phyloP scores from a whole-genome alignment of 23 tunicate species.

The Oikopleura albicans region DNA sequence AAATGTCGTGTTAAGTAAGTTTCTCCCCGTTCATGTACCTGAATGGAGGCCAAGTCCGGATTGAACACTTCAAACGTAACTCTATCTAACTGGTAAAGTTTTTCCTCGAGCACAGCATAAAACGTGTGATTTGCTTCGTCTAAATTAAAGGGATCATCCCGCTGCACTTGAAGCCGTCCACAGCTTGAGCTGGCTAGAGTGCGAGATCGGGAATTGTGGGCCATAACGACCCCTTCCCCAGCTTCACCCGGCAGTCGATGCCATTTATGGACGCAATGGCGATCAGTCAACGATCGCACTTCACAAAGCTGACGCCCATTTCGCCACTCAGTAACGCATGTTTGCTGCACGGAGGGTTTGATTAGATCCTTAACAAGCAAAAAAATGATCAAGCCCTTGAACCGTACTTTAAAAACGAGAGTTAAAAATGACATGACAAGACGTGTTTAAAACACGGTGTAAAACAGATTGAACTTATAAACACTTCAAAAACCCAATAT shows the following conservation, averaged over 20 bases:
- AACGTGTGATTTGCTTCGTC: constrained; percentile 85
- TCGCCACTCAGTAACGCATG: constrained; percentile 78
- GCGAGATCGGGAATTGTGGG: constrained; percentile 74
- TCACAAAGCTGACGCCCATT: constrained; percentile 86
- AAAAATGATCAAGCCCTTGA: no score
- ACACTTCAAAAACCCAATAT: no score
- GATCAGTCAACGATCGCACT: constrained; percentile 77
- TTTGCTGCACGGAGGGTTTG: constrained; percentile 20
- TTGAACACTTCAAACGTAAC: not conserved
- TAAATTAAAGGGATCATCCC: constrained; percentile 89
- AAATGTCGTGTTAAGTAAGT: no score
- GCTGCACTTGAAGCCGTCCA: constrained; percentile 62
- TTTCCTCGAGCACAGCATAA: constrained; percentile 31
- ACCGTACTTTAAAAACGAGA: no score
- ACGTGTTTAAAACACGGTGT: no score
- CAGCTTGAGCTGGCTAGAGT: constrained; percentile 76
- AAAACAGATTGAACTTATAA: no score
- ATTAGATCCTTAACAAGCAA: not conserved
- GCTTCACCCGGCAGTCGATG: constrained; percentile 45
- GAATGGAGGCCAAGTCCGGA: not conserved
- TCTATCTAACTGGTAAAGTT: constrained; percentile 19
- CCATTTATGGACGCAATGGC: constrained; percentile 90
- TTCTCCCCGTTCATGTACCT: constrained; percentile 47
- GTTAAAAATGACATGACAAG: no score
- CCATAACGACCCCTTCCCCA: constrained; percentile 41